Evolutionary conservation across 1,140 invertebrate genomes (phyloP).

Genomic region (Drosophila elegans): DNA sequence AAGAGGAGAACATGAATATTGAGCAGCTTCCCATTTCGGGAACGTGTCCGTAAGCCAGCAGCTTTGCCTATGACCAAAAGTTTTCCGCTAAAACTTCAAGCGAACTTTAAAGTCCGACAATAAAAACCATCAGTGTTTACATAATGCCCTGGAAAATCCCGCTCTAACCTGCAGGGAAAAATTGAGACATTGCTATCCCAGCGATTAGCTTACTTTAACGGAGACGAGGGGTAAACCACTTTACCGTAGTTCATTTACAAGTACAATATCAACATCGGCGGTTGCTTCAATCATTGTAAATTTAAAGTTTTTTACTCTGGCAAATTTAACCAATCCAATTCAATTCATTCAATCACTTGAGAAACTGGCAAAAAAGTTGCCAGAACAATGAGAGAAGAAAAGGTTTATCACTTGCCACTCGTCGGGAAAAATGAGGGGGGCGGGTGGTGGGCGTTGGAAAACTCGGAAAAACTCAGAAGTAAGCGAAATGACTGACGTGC

Average conservation of each 20-base stretch:
- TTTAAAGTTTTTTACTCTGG: constrained; percentile 59
- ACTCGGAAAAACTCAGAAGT: constrained; percentile 27
- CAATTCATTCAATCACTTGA: constrained; percentile 76
- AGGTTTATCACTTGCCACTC: constrained; percentile 33
- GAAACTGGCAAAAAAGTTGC: constrained; percentile 52
- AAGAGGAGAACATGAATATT: constrained; percentile 67
- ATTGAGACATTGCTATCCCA: constrained; percentile 14
- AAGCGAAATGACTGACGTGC: constrained; percentile 44
- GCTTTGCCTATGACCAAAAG: constrained; percentile 24
- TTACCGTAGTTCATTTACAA: constrained; percentile 58
- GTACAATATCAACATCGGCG: constrained; percentile 30
- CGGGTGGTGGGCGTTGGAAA: constrained; percentile 1
- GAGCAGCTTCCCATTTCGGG: constrained; percentile 22
- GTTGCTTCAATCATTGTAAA: constrained; percentile 54
- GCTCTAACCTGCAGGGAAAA: constrained; percentile 4
- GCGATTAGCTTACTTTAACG: constrained; percentile 18
- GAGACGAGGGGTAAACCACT: background rate
- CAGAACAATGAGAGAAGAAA: constrained; percentile 49
- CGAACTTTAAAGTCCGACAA: constrained; percentile 58
- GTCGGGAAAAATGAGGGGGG: background rate
- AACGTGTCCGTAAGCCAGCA: constrained; percentile 13
- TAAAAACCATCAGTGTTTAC: constrained; percentile 50
- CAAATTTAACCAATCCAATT: constrained; percentile 49
- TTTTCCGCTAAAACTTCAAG: constrained; percentile 28
- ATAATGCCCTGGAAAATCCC: constrained; percentile 32